Evolutionary conservation across 1,140 invertebrate genomes (phyloP).

Genomic region (Macrostomum lignano): DNA sequence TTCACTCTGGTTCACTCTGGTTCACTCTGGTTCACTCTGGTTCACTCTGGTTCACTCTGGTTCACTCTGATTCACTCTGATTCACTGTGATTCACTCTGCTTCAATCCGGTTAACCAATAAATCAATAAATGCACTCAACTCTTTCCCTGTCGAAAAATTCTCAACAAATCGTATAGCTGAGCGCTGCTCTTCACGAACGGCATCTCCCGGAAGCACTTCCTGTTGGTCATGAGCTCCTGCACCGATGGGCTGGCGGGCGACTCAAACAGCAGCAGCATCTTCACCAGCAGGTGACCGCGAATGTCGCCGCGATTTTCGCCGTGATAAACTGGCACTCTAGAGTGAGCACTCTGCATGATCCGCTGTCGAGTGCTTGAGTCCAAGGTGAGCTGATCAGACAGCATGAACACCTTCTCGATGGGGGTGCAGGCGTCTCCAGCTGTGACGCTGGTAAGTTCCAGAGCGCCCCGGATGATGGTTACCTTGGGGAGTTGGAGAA

Average conservation of each 20-base stretch:
- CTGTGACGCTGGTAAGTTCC: no score
- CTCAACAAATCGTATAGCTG: slow-evolving; percentile 19
- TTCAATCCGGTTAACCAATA: no score
- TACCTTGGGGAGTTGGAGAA: no score
- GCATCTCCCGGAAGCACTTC: slow-evolving; percentile 8
- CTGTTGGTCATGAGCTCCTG: slow-evolving; percentile 10
- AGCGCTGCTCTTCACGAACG: slow-evolving; percentile 11
- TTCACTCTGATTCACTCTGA: no score
- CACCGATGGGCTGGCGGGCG: slow-evolving; percentile 12
- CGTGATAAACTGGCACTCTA: slow-evolving; percentile 17
- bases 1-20: no score
- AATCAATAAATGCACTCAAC: no score
- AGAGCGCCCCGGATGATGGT: no score
- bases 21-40: no score
- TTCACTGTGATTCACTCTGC: no score
- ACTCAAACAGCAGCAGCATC: slow-evolving; percentile 13
- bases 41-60: no score
- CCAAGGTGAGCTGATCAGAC: slow-evolving; percentile 10
- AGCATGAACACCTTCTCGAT: slow-evolving; percentile 16
- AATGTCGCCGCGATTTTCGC: slow-evolving; percentile 10
- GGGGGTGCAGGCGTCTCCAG: slow-evolving; percentile 15
- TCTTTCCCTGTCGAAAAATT: slow-evolving; percentile 19
- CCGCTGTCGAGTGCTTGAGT: slow-evolving; percentile 9
- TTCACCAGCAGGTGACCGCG: slow-evolving; percentile 16
- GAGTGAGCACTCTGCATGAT: slow-evolving; percentile 13